Base-by-base conservation (phyloP, 2,113 vertebrate species). In the Myiopsitta monachus region DNA sequence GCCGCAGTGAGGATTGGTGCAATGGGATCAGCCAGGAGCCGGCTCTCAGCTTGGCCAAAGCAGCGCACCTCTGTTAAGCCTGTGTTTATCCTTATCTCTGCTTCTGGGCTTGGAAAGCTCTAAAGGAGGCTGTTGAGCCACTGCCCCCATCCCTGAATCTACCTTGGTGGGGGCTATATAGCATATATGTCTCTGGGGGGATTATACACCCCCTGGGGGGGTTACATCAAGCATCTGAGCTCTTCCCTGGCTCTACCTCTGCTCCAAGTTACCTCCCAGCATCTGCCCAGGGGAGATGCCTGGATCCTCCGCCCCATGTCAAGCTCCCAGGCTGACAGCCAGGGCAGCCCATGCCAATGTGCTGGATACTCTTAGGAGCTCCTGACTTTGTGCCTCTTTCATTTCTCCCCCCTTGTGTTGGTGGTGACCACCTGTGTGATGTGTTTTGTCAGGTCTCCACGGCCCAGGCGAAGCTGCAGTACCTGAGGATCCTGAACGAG, bases 391-490 rank as follows among this genome's bases (percentile, higher is more conserved):
- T 21, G 76, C 44, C 41, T 82, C 31, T 52, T 88, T 36, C 72
- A 18, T 31, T 24, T 75, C n/a, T 61, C 39, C 38, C 52, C 24
- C 38, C 7, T 14, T 43, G 36, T 51, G 44, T 76, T 78, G 18
- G 7, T 38, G 24, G 14, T 83, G 59, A 55, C 75, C 43, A 18
- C 43, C 55, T 2, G 1, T 76, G 51, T 96, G 92, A 18, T 64
- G 87, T 97, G 38, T 98, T 96, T 95, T 92, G 85, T 70, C 98
- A 99, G 99, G 98, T 99, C 69, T 99, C 99, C 93, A 98, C 99
- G 24, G 98, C 99, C 87, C 99, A 99, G 98, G 99, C 99, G 39
- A 99, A 99, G 97, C 98, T 99, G 92, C 99, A 99, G 95, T 99
- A 99, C 97, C 98, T 99, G 98, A 98, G 98, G 80, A 99, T 99